Conservation (phyloP, 1,140 invertebrate species). For the Papilio xuthus region DNA sequence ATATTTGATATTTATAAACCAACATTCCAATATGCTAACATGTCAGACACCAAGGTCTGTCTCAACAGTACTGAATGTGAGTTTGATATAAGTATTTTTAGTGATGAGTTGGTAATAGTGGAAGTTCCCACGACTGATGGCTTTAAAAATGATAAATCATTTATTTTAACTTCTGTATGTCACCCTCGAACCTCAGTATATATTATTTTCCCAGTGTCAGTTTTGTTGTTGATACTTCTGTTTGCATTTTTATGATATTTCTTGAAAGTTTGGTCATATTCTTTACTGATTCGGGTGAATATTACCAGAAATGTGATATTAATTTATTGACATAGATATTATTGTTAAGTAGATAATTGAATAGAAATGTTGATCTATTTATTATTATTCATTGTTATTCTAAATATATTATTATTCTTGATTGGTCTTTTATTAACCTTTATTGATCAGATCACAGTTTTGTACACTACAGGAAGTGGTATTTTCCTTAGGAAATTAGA, state of each 20-base stretch:
- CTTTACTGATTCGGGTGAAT: constrained; percentile 65
- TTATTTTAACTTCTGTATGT: constrained; percentile 87
- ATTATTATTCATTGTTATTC: constrained; percentile 38
- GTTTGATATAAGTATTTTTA: constrained; percentile 86
- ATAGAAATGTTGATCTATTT: constrained; percentile 36
- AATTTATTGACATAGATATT: constrained; percentile 64
- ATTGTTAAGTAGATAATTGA: constrained; percentile 36
- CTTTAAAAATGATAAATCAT: constrained; percentile 87
- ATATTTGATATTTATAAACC: constrained; percentile 93
- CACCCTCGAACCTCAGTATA: constrained; percentile 89
- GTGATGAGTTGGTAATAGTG: constrained; percentile 89
- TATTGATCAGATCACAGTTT: no score
- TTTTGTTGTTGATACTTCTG: constrained; percentile 87
- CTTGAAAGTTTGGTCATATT: constrained; percentile 60
- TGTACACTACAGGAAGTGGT: constrained; percentile 27
- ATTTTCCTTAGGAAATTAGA: constrained; percentile 33
- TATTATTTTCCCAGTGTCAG: constrained; percentile 88
- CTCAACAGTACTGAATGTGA: constrained; percentile 89
- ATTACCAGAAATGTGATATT: constrained; percentile 76
- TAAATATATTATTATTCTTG: constrained; percentile 38
- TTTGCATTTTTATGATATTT: constrained; percentile 88
- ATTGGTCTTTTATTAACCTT: constrained; percentile 28
- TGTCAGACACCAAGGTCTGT: constrained; percentile 85
- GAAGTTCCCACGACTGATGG: constrained; percentile 91
- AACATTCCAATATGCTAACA: constrained; percentile 89